Conservation (phyloP, 1,140 invertebrate genomes). For the Harlomillsia oculata region DNA sequence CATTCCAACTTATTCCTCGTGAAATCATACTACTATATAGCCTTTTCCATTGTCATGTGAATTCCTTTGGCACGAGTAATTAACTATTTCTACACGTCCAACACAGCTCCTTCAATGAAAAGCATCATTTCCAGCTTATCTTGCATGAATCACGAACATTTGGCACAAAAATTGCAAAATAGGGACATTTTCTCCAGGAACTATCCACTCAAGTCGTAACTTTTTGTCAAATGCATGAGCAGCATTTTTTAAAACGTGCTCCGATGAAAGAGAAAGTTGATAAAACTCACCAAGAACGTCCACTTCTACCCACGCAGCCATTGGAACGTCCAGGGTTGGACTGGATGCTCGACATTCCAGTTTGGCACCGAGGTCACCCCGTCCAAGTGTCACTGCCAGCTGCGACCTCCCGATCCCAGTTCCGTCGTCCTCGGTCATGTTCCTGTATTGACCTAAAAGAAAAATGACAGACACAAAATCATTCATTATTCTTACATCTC, state of each 20-base stretch:
- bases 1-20: too few relatives aligned
- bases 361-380: constrained; percentile 62
- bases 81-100: too few relatives aligned
- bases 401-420: constrained; percentile 53
- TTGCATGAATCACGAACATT: too few relatives aligned
- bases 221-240: background rate
- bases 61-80: too few relatives aligned
- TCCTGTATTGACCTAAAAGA: constrained; percentile 38
- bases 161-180: too few relatives aligned
- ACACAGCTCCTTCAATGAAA: too few relatives aligned
- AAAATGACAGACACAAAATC: too few relatives aligned
- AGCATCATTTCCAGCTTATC: too few relatives aligned
- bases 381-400: constrained; percentile 56
- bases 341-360: constrained; percentile 68
- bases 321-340: constrained; percentile 56
- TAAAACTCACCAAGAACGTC: constrained; percentile 71
- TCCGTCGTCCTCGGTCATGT: constrained; percentile 44
- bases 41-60: too few relatives aligned
- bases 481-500: too few relatives aligned
- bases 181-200: too few relatives aligned
- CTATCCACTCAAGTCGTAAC: background rate
- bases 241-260: background rate
- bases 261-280: background rate
- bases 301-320: constrained; percentile 55
- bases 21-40: too few relatives aligned